These are phyloP conservation scores for Amblyraja radiata DNA, from an alignment of 2,797 vertebrate species.

Conservation along the genomic window DNA sequence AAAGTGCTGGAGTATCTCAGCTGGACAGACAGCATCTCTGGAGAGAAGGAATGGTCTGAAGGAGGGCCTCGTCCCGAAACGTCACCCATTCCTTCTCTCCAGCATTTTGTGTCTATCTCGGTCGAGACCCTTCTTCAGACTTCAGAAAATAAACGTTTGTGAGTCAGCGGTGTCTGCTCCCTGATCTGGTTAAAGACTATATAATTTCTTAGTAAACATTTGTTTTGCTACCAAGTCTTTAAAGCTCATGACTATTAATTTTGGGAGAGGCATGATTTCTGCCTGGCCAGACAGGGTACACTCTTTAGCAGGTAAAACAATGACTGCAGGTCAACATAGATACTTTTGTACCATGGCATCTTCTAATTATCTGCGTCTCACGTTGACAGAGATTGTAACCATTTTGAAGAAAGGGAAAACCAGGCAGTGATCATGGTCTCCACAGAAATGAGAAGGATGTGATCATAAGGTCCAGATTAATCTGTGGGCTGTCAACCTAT, in stretches of 20 bases:
- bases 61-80: no score
- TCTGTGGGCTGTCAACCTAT: conserved; percentile 1
- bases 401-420: neutral
- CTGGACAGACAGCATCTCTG: no score
- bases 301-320: neutral
- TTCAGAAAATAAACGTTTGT: neutral
- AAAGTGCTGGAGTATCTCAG: no score
- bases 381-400: neutral
- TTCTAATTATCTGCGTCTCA: neutral
- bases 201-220: neutral
- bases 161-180: neutral
- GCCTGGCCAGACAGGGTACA: neutral
- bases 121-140: no score
- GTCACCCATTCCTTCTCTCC: no score
- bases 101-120: no score
- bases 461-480: neutral
- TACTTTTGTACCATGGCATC: conserved; percentile 59
- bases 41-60: no score
- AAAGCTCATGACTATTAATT: neutral
- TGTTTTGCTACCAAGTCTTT: neutral
- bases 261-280: neutral
- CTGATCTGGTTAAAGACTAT: neutral
- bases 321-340: conserved; percentile 53
- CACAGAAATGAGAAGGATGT: neutral
- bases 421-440: neutral